These are phyloP conservation scores for Tenodera sinensis DNA, from an alignment of 2,888 invertebrate species.

Conservation along the genomic window DNA sequence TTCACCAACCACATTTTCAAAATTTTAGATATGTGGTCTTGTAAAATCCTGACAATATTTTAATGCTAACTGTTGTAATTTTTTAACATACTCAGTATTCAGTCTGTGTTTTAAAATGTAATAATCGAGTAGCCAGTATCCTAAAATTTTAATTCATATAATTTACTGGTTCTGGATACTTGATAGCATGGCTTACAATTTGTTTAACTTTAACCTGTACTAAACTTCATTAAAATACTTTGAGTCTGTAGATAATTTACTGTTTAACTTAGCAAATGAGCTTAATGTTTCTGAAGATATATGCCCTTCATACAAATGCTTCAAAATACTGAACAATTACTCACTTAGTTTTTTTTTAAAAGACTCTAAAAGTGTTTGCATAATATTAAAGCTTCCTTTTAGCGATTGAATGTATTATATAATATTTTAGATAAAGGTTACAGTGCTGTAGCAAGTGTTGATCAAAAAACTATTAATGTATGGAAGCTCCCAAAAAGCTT, in stretches of 20 bases:
- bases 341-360: neutral
- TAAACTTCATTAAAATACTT: neutral
- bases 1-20: no score
- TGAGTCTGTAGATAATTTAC: neutral
- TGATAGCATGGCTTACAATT: neutral
- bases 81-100: neutral
- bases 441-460: no score
- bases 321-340: neutral
- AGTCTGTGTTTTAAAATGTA: neutral
- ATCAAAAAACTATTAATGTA: no score
- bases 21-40: no score
- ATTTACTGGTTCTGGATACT: neutral
- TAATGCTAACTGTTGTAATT: neutral
- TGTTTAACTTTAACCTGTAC: neutral
- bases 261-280: neutral
- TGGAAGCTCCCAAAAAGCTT: no score
- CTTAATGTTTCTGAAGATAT: neutral
- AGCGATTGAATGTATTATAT: neutral
- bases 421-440: neutral
- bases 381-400: neutral
- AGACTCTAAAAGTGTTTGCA: neutral
- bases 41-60: neutral
- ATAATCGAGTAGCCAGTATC: neutral
- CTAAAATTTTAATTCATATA: neutral
- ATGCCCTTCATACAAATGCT: neutral